These are phyloP conservation scores for Coranthus polyacanthus DNA, from an alignment of 2,797 vertebrate genomes.

Conservation along the genomic window DNA sequence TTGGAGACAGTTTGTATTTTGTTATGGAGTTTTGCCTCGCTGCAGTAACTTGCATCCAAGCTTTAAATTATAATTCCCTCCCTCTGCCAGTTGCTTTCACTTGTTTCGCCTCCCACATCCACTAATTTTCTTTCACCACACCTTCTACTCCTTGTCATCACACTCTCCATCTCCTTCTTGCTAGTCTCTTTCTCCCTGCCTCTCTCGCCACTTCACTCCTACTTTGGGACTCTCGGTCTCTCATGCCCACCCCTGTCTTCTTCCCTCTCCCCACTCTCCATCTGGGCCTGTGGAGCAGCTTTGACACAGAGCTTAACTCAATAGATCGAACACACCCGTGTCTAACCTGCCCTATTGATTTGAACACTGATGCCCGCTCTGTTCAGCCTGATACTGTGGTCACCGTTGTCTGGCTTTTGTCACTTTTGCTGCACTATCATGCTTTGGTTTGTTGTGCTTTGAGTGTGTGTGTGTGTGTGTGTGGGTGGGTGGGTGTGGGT, in stretches of 20 bases:
- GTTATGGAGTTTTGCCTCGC: not conserved
- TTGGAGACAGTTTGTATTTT: not conserved
- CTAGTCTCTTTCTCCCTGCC: conserved; percentile 4
- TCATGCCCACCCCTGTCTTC: conserved; percentile 1
- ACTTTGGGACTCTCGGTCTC: conserved; percentile 20
- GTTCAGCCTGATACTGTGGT: conserved; percentile 7
- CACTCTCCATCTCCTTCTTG: conserved; percentile 26
- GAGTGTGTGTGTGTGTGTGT: conserved; percentile 15
- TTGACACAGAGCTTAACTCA: conserved; percentile 32
- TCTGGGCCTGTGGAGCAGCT: conserved; percentile 68
- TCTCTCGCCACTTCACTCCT: conserved; percentile 38
- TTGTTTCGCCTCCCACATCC: conserved; percentile 31
- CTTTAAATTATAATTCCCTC: conserved; percentile 22
- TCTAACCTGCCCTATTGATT: conserved; percentile 26
- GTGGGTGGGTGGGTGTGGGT: conserved; percentile 24
- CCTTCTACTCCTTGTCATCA: conserved; percentile 28
- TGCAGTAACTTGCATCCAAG: conserved; percentile 4
- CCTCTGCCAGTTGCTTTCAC: conserved; percentile 25
- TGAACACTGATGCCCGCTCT: conserved; percentile 12
- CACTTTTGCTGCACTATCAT: not conserved
- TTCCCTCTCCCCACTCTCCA: conserved; percentile 48
- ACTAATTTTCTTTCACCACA: conserved; percentile 33
- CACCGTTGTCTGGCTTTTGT: conserved; percentile 32
- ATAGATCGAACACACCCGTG: conserved; percentile 27
- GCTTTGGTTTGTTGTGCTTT: conserved; percentile 24